phyloP scores from a whole-genome alignment of 2,888 invertebrate genomes.

The Caenorhabditis wallacei region DNA sequence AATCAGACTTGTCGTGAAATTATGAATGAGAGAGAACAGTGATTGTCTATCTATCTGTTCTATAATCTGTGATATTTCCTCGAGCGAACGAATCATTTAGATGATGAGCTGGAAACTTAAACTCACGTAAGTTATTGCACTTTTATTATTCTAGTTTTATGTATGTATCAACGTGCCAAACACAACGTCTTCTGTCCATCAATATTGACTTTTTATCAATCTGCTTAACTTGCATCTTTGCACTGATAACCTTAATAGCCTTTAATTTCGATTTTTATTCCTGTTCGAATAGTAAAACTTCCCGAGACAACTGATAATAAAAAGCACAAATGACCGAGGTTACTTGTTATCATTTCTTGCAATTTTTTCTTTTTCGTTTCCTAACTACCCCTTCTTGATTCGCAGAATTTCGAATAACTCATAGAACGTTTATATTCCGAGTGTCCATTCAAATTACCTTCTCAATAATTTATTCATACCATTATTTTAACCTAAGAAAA shows the following conservation, averaged over 20 bases:
- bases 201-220: neutral
- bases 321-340: slow-evolving; percentile 31
- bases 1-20: slow-evolving; percentile 21
- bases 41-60: neutral
- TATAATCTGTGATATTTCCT: slow-evolving; percentile 7
- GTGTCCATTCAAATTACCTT: neutral
- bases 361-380: neutral
- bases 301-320: slow-evolving; percentile 19
- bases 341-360: slow-evolving; percentile 10
- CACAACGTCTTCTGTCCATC: slow-evolving; percentile 10
- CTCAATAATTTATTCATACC: slow-evolving; percentile 28
- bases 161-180: neutral
- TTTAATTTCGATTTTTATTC: slow-evolving; percentile 14
- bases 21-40: slow-evolving; percentile 33
- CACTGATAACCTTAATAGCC: slow-evolving; percentile 34
- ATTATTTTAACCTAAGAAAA: neutral
- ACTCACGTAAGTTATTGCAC: slow-evolving; percentile 24
- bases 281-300: slow-evolving; percentile 29
- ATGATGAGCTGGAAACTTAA: slow-evolving; percentile 41
- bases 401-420: neutral
- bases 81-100: neutral
- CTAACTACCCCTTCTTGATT: neutral
- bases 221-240: slow-evolving; percentile 8
- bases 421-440: slow-evolving; percentile 24
- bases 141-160: neutral